These are phyloP conservation scores for Leguminivora glycinivorella DNA, from an alignment of 1,140 invertebrate species.

Conservation along the genomic window DNA sequence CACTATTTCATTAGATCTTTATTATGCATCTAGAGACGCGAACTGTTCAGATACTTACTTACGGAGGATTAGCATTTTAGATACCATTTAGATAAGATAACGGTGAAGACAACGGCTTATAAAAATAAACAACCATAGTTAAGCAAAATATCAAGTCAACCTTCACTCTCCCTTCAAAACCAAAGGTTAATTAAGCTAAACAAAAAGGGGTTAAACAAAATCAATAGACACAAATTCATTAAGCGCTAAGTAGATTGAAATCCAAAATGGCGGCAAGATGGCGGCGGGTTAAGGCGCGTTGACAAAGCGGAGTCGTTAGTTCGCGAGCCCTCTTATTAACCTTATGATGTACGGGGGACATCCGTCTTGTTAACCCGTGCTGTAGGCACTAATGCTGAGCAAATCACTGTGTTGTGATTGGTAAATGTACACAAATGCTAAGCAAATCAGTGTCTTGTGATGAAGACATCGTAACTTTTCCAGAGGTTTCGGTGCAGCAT, in stretches of 20 bases:
- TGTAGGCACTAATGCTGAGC: conserved; percentile 29
- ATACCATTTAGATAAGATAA: conserved; percentile 20
- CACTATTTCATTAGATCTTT: neutral
- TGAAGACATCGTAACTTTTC: too few relatives aligned
- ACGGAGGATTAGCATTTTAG: neutral
- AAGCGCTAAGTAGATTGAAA: conserved; percentile 78
- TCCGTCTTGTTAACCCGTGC: conserved; percentile 58
- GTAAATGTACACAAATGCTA: neutral
- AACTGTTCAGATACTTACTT: neutral
- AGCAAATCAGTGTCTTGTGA: too few relatives aligned
- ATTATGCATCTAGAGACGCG: neutral
- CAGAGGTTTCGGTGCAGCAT: too few relatives aligned
- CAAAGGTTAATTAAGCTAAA: conserved; percentile 78
- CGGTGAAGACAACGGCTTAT: neutral
- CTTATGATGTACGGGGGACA: conserved; percentile 75
- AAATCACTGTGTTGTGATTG: neutral
- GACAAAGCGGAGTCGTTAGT: conserved; percentile 76
- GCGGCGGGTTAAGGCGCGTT: conserved; percentile 72
- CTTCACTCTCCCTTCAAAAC: conserved; percentile 48
- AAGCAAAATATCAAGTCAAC: conserved; percentile 32
- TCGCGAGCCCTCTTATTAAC: conserved; percentile 76
- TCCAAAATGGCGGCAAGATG: conserved; percentile 74
- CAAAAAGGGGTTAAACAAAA: conserved; percentile 79
- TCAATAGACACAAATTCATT: conserved; percentile 78
- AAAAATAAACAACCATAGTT: conserved; percentile 2